Evolutionary conservation across 2,888 invertebrate genomes (phyloP).

Genomic region (Clusia tigrina): DNA sequence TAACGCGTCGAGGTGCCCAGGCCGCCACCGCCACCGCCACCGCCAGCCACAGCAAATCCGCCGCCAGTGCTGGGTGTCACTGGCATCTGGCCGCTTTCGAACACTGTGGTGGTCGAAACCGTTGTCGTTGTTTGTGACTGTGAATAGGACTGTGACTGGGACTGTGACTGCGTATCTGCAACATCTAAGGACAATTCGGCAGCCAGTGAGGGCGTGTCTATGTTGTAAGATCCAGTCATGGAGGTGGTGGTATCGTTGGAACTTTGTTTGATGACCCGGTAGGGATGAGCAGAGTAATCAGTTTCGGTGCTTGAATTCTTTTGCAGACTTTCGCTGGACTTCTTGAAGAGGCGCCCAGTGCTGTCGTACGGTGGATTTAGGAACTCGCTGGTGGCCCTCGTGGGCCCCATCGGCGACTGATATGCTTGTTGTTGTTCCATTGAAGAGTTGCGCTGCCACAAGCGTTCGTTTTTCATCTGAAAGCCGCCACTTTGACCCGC

Average conservation of each 20-base stretch:
- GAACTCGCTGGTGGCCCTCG: conserved; percentile 59
- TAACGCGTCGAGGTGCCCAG: conserved; percentile 48
- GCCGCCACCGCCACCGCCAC: conserved; percentile 34
- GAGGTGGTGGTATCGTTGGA: conserved; percentile 65
- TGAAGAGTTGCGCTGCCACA: conserved; percentile 58
- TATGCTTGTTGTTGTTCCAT: conserved; percentile 57
- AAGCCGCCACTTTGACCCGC: conserved; percentile 41
- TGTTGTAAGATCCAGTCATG: conserved; percentile 63
- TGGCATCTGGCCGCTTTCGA: conserved; percentile 39
- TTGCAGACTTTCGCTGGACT: conserved; percentile 63
- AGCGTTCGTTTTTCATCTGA: conserved; percentile 54
- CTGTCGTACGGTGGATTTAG: conserved; percentile 60
- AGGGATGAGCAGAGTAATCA: conserved; percentile 64
- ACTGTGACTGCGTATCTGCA: conserved; percentile 46
- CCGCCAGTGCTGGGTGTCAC: conserved; percentile 35
- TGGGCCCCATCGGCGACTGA: conserved; percentile 54
- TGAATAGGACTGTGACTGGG: conserved; percentile 43
- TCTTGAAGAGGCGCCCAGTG: conserved; percentile 56
- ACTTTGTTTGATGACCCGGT: conserved; percentile 64
- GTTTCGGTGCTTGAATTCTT: conserved; percentile 65
- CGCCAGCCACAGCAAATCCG: conserved; percentile 23
- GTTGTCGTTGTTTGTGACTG: conserved; percentile 4
- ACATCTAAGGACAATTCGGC: conserved; percentile 63
- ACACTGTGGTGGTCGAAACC: conserved; percentile 22
- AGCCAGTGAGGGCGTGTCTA: conserved; percentile 62